Evolutionary conservation across 2,113 vertebrate species (phyloP).

Genomic region (Aptenodytes forsteri): DNA sequence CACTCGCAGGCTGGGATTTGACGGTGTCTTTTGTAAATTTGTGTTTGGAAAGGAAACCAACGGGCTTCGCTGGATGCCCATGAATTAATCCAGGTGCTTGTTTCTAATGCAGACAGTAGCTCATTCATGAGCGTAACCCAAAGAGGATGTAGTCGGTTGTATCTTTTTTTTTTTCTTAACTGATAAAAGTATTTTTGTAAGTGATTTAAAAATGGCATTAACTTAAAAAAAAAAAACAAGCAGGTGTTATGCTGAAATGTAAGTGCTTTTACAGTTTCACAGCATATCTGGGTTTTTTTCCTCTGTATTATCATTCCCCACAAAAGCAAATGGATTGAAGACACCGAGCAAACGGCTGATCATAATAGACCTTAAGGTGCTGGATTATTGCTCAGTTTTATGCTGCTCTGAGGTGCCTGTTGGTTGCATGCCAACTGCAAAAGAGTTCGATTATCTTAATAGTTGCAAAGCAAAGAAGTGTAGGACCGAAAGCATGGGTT

Average conservation of each 20-base stretch:
- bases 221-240: conserved; percentile 18
- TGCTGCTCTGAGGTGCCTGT: not conserved
- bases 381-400: not conserved
- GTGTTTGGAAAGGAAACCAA: conserved; percentile 47
- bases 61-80: conserved; percentile 60
- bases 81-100: conserved; percentile 73
- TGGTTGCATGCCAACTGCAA: not conserved
- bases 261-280: conserved; percentile 24
- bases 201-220: conserved; percentile 51
- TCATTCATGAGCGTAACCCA: conserved; percentile 2
- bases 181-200: conserved; percentile 65
- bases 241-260: conserved; percentile 58
- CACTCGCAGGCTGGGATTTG: not conserved
- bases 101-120: conserved; percentile 32
- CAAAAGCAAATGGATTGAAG: conserved; percentile 60
- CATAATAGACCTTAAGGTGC: conserved; percentile 14
- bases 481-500: not conserved
- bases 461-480: not conserved
- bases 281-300: not conserved
- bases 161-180: conserved; percentile 21
- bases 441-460: not conserved
- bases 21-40: not conserved
- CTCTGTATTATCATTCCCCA: conserved; percentile 18
- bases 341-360: not conserved
- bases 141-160: conserved; percentile 33